Evolutionary conservation across 2,888 invertebrate genomes (phyloP).

Genomic region (Asteroscopus sphinx): DNA sequence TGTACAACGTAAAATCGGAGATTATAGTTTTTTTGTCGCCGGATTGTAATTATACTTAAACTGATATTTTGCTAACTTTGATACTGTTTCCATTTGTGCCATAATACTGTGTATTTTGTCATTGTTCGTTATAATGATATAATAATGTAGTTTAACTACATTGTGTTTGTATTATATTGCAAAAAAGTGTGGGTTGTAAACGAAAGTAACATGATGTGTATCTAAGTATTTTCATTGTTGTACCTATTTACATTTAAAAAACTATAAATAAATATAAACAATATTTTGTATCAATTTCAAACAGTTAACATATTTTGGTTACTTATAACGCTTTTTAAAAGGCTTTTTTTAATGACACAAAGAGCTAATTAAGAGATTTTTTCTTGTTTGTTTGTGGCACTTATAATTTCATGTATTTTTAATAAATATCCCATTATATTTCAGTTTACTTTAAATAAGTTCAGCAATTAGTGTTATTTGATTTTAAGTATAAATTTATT

Average conservation of each 20-base stretch:
- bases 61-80: constrained; percentile 45
- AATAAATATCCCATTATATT: constrained; percentile 2
- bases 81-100: constrained; percentile 70
- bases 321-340: too few relatives aligned
- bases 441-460: constrained; percentile 4
- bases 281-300: not conserved
- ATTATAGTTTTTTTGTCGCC: constrained; percentile 10
- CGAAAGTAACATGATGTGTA: constrained; percentile 32
- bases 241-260: constrained; percentile 26
- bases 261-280: constrained; percentile 1
- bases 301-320: too few relatives aligned
- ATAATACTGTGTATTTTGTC: constrained; percentile 66
- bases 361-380: not conserved
- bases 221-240: constrained; percentile 21
- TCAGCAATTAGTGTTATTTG: constrained; percentile 33
- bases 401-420: not conserved
- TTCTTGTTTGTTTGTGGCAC: not conserved
- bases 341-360: too few relatives aligned
- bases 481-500: constrained; percentile 42
- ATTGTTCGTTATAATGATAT: constrained; percentile 58
- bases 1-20: constrained; percentile 82
- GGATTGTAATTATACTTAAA: constrained; percentile 40
- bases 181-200: constrained; percentile 61
- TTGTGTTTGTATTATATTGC: constrained; percentile 66
- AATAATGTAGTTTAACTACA: constrained; percentile 75